These are phyloP conservation scores for Lophura swinhoii DNA, from an alignment of 2,797 vertebrate species.

Conservation along the genomic window DNA sequence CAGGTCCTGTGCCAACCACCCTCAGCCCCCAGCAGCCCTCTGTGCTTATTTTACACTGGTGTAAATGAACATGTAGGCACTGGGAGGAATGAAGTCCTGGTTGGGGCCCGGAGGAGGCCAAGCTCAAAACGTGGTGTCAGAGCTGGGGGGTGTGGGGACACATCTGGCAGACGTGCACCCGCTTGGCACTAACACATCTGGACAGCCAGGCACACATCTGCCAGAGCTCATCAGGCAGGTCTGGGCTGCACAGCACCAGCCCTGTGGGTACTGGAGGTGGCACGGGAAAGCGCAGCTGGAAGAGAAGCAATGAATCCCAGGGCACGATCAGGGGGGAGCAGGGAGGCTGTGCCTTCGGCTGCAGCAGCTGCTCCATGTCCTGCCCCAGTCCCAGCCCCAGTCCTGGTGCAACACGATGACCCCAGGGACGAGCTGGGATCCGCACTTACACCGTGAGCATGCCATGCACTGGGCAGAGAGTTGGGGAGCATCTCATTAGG, in stretches of 20 bases:
- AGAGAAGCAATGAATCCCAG: neutral
- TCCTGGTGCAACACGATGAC: neutral
- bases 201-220: neutral
- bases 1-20: neutral
- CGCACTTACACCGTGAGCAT: neutral
- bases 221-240: neutral
- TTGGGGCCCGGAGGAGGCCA: neutral
- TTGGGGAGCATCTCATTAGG: fast-evolving
- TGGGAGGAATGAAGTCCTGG: neutral
- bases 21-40: neutral
- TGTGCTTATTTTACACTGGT: fast-evolving
- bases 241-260: neutral
- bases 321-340: fast-evolving
- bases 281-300: neutral
- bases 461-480: fast-evolving
- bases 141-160: neutral
- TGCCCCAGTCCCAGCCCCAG: fast-evolving
- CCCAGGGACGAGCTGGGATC: fast-evolving
- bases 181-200: neutral
- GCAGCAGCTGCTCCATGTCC: neutral
- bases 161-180: neutral
- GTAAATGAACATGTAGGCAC: fast-evolving
- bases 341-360: neutral
- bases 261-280: fast-evolving
- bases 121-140: fast-evolving